Evolutionary conservation across 2,797 vertebrate genomes (phyloP).

Genomic region (Coilia nasus): DNA sequence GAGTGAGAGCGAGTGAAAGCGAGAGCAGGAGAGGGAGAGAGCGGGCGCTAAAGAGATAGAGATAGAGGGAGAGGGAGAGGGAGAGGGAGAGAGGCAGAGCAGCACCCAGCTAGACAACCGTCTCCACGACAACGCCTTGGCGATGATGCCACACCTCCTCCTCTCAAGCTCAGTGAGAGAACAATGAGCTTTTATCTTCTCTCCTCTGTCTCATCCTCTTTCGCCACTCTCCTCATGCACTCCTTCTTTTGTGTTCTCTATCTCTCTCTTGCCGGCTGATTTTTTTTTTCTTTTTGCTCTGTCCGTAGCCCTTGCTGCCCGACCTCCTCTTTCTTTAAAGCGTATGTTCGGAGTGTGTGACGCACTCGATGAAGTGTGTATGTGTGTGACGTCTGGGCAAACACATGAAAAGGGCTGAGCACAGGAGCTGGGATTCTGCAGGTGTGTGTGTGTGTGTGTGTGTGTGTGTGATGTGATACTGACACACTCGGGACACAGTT

Average conservation of each 20-base stretch:
- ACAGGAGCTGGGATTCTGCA: conserved; percentile 48
- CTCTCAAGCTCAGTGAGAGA: conserved; percentile 51
- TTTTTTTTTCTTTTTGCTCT: conserved; percentile 16
- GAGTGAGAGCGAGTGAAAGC: not conserved
- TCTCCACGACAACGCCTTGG: conserved; percentile 62
- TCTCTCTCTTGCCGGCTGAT: conserved; percentile 6
- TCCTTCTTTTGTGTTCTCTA: conserved; percentile 18
- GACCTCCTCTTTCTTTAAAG: conserved; percentile 46
- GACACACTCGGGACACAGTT: not conserved
- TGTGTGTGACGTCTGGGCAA: conserved; percentile 50
- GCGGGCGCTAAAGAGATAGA: not conserved
- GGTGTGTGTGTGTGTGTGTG: conserved; percentile 38
- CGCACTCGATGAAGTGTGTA: conserved; percentile 31
- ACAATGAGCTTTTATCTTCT: conserved; percentile 62
- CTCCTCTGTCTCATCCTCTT: conserved; percentile 43
- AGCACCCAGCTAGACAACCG: conserved; percentile 54
- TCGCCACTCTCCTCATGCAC: not conserved
- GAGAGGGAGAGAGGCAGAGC: conserved; percentile 48
- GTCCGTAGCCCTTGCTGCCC: not conserved
- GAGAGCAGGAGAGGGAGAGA: not conserved
- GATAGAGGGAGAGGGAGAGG: not conserved
- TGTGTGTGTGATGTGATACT: conserved; percentile 12
- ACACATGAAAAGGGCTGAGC: conserved; percentile 40
- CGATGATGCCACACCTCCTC: conserved; percentile 58
- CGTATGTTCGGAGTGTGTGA: conserved; percentile 50